phyloP scores from a whole-genome alignment of 1,140 invertebrate species.

The Drosophila subobscura region DNA sequence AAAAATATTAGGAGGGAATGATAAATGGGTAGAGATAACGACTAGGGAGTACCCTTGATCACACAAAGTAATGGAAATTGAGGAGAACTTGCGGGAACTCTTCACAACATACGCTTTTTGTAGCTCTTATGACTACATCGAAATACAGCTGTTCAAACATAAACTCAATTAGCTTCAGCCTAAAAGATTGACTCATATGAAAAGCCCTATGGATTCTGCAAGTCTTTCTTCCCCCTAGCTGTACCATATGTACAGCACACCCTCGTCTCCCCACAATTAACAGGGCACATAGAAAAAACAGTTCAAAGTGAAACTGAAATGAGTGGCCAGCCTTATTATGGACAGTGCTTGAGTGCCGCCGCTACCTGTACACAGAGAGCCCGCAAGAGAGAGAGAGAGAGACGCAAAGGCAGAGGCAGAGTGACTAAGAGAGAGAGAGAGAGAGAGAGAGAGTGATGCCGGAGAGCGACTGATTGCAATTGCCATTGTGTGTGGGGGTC shows the following conservation, averaged over 20 bases:
- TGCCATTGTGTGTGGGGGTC: slow-evolving; percentile 54
- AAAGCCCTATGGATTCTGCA: too few species aligned
- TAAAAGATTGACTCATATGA: too few species aligned
- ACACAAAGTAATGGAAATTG: too few species aligned
- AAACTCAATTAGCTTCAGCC: too few species aligned
- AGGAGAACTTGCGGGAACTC: too few species aligned
- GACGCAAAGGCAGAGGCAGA: slow-evolving; percentile 10
- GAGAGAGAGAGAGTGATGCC: slow-evolving; percentile 11
- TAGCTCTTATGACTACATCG: too few species aligned
- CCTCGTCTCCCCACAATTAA: too few species aligned
- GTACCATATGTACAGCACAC: background rate
- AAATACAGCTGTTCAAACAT: too few species aligned
- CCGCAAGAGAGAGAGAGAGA: slow-evolving; percentile 24
- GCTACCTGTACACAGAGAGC: slow-evolving; percentile 3
- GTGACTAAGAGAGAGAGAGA: slow-evolving; percentile 22
- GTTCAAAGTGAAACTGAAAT: slow-evolving; percentile 41
- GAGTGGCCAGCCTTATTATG: slow-evolving; percentile 38
- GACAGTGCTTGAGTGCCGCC: background rate
- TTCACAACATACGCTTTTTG: too few species aligned
- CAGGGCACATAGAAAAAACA: slow-evolving; percentile 1
- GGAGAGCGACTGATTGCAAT: slow-evolving; percentile 45
- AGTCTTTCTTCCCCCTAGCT: too few species aligned
- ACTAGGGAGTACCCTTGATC: too few species aligned
- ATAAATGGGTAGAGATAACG: background rate
- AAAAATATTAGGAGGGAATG: slow-evolving; percentile 1